phyloP scores from a whole-genome alignment of 2,797 vertebrate species.

The Acanthurus lineatus region DNA sequence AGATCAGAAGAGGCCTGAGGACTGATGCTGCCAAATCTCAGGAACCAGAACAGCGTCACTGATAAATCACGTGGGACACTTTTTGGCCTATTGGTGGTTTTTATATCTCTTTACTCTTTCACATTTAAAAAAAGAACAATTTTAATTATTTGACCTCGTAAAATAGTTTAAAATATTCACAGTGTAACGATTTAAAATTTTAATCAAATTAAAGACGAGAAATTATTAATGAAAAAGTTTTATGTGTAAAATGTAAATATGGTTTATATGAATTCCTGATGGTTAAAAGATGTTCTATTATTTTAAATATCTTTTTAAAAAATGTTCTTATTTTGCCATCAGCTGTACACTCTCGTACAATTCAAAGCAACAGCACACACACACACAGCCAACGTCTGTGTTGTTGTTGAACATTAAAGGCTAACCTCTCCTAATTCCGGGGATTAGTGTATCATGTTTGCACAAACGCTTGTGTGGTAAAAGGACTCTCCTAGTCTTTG shows the following conservation, averaged over 20 bases:
- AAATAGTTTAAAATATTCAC: neutral
- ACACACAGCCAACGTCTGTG: slow-evolving; percentile 19
- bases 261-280: neutral
- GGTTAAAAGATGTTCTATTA: neutral
- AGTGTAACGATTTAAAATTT: neutral
- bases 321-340: neutral
- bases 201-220: neutral
- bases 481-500: neutral
- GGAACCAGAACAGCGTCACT: slow-evolving; percentile 41
- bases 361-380: slow-evolving; percentile 25
- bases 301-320: neutral
- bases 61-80: slow-evolving; percentile 63
- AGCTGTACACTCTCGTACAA: neutral
- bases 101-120: neutral
- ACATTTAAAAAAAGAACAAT: neutral
- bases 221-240: neutral
- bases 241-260: too few relatives aligned
- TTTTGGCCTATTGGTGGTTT: slow-evolving; percentile 6
- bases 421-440: slow-evolving; percentile 63
- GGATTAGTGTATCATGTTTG: slow-evolving; percentile 62
- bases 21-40: slow-evolving; percentile 37
- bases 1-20: slow-evolving; percentile 22
- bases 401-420: slow-evolving; percentile 53
- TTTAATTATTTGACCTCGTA: neutral
- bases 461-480: slow-evolving; percentile 22